A percentile compares a stretch with the other conserved stretches of the same genome.
These are phyloP conservation scores for Falcaria lacertinaria DNA, from an alignment of 2,888 invertebrate genomes.

Conservation along the genomic window DNA sequence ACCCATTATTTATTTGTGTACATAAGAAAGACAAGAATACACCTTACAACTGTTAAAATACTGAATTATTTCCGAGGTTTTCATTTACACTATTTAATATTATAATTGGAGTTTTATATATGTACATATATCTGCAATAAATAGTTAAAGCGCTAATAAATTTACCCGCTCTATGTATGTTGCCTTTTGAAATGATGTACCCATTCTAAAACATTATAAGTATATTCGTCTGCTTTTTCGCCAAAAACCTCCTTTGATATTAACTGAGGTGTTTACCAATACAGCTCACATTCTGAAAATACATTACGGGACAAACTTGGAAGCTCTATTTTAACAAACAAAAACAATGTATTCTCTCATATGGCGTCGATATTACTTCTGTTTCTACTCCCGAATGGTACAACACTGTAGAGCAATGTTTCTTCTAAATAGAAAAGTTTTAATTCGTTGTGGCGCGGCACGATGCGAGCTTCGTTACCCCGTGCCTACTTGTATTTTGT, in stretches of 20 bases:
- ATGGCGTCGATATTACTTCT: conserved; percentile 35
- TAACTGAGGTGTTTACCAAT: conserved; percentile 20
- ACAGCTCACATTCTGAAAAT: conserved; percentile 27
- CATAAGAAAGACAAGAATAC: too few species aligned
- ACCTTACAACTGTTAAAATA: too few species aligned
- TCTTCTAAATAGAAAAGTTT: conserved; percentile 64
- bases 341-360: conserved; percentile 45
- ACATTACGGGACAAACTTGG: conserved; percentile 32
- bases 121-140: too few species aligned
- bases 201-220: too few species aligned
- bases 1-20: too few species aligned
- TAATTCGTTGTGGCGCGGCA: conserved; percentile 48
- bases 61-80: too few species aligned
- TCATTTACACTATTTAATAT: too few species aligned
- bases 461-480: conserved; percentile 7
- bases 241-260: conserved; percentile 10
- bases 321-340: conserved; percentile 37
- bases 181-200: too few species aligned
- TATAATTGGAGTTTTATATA: too few species aligned
- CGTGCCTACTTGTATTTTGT: conserved; percentile 9
- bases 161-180: too few species aligned
- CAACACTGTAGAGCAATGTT: conserved; percentile 33
- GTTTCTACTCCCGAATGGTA: conserved; percentile 35
- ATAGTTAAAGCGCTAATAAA: too few species aligned
- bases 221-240: too few species aligned